A percentile compares a stretch with the other conserved stretches of the same genome.
Evolutionary conservation across 2,797 vertebrate genomes (phyloP).

Genomic region (Pterois miles): DNA sequence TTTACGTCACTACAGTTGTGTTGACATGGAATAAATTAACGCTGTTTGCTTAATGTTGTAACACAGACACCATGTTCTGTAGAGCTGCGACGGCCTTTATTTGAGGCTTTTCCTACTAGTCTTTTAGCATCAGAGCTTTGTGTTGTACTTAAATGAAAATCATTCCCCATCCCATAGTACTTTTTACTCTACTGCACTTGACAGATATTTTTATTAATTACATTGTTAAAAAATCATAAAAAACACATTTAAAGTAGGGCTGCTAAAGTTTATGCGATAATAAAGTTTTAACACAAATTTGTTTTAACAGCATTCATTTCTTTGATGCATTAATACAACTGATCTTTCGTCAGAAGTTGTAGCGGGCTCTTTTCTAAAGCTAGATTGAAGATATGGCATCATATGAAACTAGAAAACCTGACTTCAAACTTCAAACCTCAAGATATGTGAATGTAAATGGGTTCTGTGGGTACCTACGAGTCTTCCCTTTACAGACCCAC

Average conservation of each 20-base stretch:
- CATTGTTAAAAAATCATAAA: no score
- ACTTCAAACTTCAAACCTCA: no score
- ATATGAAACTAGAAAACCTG: no score
- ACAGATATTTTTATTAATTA: neutral
- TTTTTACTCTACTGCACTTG: neutral
- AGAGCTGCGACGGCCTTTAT: neutral
- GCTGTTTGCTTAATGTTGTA: slow-evolving; percentile 2
- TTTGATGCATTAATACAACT: no score
- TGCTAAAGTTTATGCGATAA: no score
- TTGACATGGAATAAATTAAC: slow-evolving; percentile 15
- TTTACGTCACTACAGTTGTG: neutral
- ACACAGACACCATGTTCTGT: neutral
- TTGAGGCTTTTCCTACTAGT: neutral
- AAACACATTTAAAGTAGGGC: neutral
- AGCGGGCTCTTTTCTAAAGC: no score
- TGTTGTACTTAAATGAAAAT: neutral
- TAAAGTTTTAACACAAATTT: accelerated
- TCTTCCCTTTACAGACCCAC: no score
- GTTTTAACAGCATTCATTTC: no score
- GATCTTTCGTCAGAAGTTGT: no score
- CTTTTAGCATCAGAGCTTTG: neutral
- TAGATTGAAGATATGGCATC: no score
- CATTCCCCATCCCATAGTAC: neutral
- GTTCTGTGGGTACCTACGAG: no score
- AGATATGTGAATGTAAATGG: no score